A percentile compares a stretch with the other conserved stretches of the same genome.
phyloP scores from a whole-genome alignment of 1,140 invertebrate genomes.

The Delia radicum region DNA sequence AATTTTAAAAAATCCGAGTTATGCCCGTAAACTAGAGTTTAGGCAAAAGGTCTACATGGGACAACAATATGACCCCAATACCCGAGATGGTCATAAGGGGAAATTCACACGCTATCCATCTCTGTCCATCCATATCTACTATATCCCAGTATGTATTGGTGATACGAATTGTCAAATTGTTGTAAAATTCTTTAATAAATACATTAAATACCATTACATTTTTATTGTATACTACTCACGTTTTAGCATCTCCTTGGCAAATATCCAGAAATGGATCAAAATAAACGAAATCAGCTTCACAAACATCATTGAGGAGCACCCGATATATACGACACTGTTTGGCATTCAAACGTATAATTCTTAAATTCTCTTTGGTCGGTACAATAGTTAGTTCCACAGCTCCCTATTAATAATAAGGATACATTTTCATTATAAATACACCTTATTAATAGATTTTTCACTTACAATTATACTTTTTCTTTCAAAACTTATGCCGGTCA shows the following conservation, averaged over 20 bases:
- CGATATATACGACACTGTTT: constrained; percentile 93
- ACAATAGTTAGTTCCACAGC: constrained; percentile 92
- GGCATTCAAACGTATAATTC: constrained; percentile 85
- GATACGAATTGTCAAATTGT: no score
- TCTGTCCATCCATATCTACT: no score
- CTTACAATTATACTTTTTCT: constrained; percentile 90
- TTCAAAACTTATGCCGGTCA: constrained; percentile 93
- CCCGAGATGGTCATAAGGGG: no score
- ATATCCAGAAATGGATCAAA: constrained; percentile 95
- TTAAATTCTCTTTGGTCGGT: constrained; percentile 78
- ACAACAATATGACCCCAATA: no score
- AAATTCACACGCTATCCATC: no score
- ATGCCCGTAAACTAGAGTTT: no score
- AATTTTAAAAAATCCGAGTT: no score
- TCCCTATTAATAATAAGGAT: constrained; percentile 64
- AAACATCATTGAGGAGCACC: constrained; percentile 84
- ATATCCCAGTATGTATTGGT: no score
- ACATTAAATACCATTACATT: no score
- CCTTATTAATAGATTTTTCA: constrained; percentile 27
- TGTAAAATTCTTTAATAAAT: no score
- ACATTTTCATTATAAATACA: background rate
- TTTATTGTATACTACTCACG: no score
- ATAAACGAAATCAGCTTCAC: constrained; percentile 90
- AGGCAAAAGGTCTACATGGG: no score
- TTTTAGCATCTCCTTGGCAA: constrained; percentile 77